Base-by-base conservation (phyloP, 2,113 vertebrate genomes). In the zebrafish (Danio rerio) region DNA sequence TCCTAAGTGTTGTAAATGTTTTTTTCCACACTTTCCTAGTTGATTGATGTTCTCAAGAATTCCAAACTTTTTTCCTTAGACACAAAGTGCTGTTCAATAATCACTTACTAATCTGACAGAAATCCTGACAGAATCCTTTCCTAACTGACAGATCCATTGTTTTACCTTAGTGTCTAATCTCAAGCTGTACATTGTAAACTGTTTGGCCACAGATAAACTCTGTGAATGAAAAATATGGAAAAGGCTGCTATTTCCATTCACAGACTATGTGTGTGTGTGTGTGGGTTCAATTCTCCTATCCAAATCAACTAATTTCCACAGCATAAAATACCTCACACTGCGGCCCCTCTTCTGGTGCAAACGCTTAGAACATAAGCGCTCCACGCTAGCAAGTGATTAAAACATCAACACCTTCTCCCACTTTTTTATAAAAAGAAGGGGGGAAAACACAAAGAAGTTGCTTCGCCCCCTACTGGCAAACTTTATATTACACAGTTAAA, bases 391-490 rank as follows among this genome's bases (percentile, higher is more conserved):
- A 66, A 78, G 76, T 66, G 76, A 78, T 78, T 78, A 78, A 78
- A 78, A 65, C 76, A 78, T 78, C 76, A 78, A 20, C 76, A 78
- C 76, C 76, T 78, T 77, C 74, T 77, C 74, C 62, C 45, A 76
- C 53, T 74, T 16, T 49, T 16, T 76, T 15, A 43, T n/a, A 13
- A 49, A 40, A 31, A 53, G 15, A 13, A 21, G 5, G 15, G 18
- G 47, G 18, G 13, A 71, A 86, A 77, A 69, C 68, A 84, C n/a
- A 49, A 10, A 42, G 59, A 90, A 93, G 84, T 87, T 89, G 78
- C 91, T 74, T 86, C 92, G 93, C 93, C 94, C 91, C 91, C 94
- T 95, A 92, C 94, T 95, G 94, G 94, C 85, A 84, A 87, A 75
- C 21, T 84, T 53, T 86, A 83, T 90, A 93, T 87, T 84, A 87